Conservation (phyloP, 2,797 vertebrate species). For the Falco novaeseelandiae region DNA sequence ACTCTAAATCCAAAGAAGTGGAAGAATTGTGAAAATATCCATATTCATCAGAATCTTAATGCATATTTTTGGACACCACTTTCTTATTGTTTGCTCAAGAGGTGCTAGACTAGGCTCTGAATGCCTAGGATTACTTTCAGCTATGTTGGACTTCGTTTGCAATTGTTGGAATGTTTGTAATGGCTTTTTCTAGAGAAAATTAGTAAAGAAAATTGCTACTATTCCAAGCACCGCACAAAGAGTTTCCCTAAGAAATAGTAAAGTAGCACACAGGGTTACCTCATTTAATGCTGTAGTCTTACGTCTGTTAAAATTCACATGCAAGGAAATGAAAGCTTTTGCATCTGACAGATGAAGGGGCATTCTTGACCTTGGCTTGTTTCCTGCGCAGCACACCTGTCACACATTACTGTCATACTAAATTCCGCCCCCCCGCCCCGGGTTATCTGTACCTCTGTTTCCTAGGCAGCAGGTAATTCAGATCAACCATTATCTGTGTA, state of each 20-base stretch:
- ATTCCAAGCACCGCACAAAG: not conserved
- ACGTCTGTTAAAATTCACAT: not conserved
- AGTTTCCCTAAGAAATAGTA: not conserved
- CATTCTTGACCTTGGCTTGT: not conserved
- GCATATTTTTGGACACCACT: not conserved
- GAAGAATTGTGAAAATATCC: not conserved
- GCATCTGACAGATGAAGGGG: not conserved
- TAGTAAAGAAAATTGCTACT: not conserved
- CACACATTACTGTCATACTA: not conserved
- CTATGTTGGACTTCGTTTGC: not conserved
- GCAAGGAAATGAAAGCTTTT: not conserved
- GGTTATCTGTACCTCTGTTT: not conserved
- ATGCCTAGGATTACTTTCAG: not conserved
- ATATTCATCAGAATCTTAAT: not conserved
- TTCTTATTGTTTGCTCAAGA: not conserved
- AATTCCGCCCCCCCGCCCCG: not conserved
- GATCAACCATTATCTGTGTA: not conserved
- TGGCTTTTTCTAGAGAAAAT: not conserved
- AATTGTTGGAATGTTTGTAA: not conserved
- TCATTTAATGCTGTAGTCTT: not conserved
- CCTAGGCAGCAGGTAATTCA: not conserved
- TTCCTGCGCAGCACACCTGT: not conserved
- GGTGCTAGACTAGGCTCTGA: not conserved
- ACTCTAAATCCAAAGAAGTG: not conserved
- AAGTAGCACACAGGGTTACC: not conserved